A percentile compares a stretch with the other conserved stretches of the same genome.
These are phyloP conservation scores for Probosciger aterrimus DNA, from an alignment of 2,113 vertebrate genomes.

Conservation along the genomic window DNA sequence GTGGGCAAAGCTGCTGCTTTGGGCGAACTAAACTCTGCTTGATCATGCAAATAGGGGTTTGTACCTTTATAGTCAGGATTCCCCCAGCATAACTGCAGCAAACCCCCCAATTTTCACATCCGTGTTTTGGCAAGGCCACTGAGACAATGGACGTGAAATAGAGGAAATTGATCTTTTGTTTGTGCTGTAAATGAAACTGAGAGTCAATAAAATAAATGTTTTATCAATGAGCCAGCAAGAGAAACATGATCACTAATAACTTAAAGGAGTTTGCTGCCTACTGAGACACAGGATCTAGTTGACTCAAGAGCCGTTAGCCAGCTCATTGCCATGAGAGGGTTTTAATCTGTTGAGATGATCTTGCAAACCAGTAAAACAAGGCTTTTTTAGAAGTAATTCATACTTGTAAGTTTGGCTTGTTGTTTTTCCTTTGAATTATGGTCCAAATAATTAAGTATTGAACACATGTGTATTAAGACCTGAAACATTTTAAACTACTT, in stretches of 20 bases:
- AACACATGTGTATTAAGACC: neutral
- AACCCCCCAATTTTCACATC: neutral
- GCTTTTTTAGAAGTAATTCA: neutral
- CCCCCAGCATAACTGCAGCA: neutral
- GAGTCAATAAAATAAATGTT: neutral
- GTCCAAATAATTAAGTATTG: neutral
- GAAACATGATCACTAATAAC: neutral
- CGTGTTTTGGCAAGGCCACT: rapidly evolving
- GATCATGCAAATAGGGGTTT: neutral
- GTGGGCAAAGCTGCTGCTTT: neutral
- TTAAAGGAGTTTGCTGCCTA: neutral
- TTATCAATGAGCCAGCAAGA: neutral
- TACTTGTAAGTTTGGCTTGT: neutral
- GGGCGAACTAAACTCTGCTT: neutral
- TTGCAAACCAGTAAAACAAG: neutral
- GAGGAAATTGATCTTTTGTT: neutral
- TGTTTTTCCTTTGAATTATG: neutral
- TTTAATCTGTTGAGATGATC: neutral
- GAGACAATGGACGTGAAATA: neutral
- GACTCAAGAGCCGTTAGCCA: neutral
- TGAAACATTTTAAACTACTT: neutral
- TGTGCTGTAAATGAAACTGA: neutral
- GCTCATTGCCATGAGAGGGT: neutral
- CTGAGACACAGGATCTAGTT: neutral
- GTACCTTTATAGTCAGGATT: neutral